A percentile compares a stretch with the other conserved stretches of the same genome.
phyloP scores from a whole-genome alignment of 2,888 invertebrate genomes.

The Macaria liturata region DNA sequence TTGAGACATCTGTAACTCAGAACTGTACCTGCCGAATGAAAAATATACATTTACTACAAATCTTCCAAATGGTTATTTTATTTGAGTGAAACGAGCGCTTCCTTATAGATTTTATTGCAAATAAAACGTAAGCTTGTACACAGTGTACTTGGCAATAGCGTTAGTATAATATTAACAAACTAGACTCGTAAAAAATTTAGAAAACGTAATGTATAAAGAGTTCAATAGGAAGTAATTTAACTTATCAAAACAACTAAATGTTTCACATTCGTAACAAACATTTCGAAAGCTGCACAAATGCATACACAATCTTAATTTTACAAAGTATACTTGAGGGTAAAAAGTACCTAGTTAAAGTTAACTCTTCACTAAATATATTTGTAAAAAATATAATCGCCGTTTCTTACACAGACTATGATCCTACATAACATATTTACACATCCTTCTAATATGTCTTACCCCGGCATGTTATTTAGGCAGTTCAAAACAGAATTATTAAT shows the following conservation, averaged over 20 bases:
- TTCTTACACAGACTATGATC: constrained; percentile 49
- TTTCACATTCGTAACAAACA: constrained; percentile 65
- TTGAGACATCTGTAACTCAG: constrained; percentile 75
- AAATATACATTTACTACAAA: constrained; percentile 83
- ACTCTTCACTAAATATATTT: constrained; percentile 51
- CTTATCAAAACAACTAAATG: constrained; percentile 54
- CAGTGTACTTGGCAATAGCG: constrained; percentile 50
- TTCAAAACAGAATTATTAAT: not conserved
- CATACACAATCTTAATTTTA: constrained; percentile 22
- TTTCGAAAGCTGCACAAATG: constrained; percentile 45
- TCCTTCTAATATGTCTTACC: constrained; percentile 9
- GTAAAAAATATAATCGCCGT: constrained; percentile 68
- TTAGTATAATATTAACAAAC: constrained; percentile 44
- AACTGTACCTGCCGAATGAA: constrained; percentile 80
- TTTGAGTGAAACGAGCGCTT: constrained; percentile 39
- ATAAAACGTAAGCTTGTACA: constrained; percentile 62
- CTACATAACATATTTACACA: constrained; percentile 71
- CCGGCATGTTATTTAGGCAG: constrained; percentile 7
- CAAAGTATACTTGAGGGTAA: constrained; percentile 31
- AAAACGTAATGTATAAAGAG: constrained; percentile 34
- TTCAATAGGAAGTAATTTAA: constrained; percentile 16
- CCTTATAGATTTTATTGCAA: constrained; percentile 68
- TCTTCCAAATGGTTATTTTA: constrained; percentile 70
- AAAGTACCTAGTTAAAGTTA: constrained; percentile 22
- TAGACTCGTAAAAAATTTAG: constrained; percentile 52